These are phyloP conservation scores for Mongoloraphidia duomilia DNA, from an alignment of 2,888 invertebrate species.

Conservation along the genomic window DNA sequence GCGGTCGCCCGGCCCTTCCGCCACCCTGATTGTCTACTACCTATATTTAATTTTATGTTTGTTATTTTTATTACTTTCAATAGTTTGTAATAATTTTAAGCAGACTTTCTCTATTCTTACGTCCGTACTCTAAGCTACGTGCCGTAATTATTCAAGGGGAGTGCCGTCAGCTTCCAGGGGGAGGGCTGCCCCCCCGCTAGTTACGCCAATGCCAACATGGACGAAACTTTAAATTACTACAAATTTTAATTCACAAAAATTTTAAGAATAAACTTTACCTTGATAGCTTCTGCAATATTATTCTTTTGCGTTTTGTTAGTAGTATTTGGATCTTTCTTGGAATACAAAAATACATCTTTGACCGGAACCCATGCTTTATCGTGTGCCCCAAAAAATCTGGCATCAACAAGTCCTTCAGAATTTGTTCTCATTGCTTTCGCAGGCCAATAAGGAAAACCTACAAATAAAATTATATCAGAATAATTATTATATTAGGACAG, in stretches of 20 bases:
- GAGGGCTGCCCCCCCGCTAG: no score
- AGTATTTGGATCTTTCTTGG: constrained; percentile 56
- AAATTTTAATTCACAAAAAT: not conserved
- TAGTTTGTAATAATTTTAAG: no score
- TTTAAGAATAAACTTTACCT: constrained; percentile 24
- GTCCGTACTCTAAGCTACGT: no score
- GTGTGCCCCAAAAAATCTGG: constrained; percentile 89
- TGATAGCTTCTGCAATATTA: constrained; percentile 45
- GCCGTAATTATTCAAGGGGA: no score
- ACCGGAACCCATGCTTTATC: constrained; percentile 83
- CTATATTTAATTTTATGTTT: no score
- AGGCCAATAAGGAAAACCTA: constrained; percentile 92
- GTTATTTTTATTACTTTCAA: no score
- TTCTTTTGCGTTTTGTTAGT: constrained; percentile 41
- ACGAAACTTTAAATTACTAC: no score
- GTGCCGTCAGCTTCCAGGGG: no score
- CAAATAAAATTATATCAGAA: constrained; percentile 9
- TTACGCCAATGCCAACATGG: no score
- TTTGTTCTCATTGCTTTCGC: constrained; percentile 74
- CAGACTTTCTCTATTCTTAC: no score
- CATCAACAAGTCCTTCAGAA: constrained; percentile 59
- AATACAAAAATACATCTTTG: constrained; percentile 72
- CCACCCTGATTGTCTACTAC: no score
- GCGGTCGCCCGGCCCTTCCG: no score
- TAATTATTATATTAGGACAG: not conserved